These are phyloP conservation scores for Eucriotettix oculatus DNA, from an alignment of 2,888 invertebrate genomes.

Conservation along the genomic window DNA sequence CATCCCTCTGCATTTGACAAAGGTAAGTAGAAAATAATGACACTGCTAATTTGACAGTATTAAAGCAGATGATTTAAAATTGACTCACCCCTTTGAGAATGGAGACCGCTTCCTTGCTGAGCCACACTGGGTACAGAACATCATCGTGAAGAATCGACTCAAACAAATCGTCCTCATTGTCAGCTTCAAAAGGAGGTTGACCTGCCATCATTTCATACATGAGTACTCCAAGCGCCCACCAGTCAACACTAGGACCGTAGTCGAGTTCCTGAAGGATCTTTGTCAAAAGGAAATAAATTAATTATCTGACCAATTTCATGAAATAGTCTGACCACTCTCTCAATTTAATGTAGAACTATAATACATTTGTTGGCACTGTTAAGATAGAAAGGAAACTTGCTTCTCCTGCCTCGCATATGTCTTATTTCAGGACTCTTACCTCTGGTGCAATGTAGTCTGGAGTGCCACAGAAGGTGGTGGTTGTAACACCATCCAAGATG, in stretches of 20 bases:
- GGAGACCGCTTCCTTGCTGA: constrained; percentile 76
- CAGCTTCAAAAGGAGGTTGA: constrained; percentile 98
- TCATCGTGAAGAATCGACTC: constrained; percentile 97
- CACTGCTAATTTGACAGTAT: too few relatives aligned
- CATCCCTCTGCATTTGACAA: too few relatives aligned
- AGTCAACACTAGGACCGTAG: constrained; percentile 77
- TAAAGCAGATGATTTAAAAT: neutral
- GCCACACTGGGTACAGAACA: constrained; percentile 95
- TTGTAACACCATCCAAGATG: constrained; percentile 73
- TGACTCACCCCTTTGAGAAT: constrained; percentile 51
- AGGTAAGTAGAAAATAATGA: too few relatives aligned
- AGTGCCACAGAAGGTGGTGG: constrained; percentile 97
- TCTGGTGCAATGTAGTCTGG: constrained; percentile 99
- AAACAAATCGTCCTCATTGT: constrained; percentile 98
- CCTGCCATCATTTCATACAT: constrained; percentile 99
- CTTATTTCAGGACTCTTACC: constrained; percentile 23
- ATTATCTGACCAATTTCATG: too few relatives aligned
- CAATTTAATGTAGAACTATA: too few relatives aligned
- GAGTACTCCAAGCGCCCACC: constrained; percentile 96
- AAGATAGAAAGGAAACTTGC: too few relatives aligned
- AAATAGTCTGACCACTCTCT: too few relatives aligned
- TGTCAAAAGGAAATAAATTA: constrained; percentile 1
- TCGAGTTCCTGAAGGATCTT: constrained; percentile 83
- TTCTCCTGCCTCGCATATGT: too few relatives aligned
- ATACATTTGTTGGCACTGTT: too few relatives aligned